Conservation (phyloP, 2,888 invertebrate species). For the Uloborus plumipes region DNA sequence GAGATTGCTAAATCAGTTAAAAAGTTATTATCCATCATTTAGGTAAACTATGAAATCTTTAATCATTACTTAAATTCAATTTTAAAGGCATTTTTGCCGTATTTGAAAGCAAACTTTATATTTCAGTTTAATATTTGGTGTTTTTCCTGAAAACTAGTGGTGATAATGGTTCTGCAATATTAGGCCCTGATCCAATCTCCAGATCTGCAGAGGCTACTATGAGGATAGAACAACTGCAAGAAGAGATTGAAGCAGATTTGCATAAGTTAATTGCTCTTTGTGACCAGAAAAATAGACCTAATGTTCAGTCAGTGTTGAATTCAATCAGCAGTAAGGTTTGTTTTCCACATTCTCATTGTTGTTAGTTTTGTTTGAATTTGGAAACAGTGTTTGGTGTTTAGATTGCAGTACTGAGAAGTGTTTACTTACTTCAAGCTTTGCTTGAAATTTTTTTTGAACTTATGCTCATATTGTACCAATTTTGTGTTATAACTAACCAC, state of each 20-base stretch:
- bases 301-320: slow-evolving; percentile 62
- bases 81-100: not conserved
- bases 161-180: slow-evolving; percentile 48
- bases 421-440: too few relatives aligned
- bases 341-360: not conserved
- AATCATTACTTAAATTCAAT: not conserved
- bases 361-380: not conserved
- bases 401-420: not conserved
- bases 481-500: too few relatives aligned
- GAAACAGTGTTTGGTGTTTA: not conserved
- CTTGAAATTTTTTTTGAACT: too few relatives aligned
- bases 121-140: not conserved
- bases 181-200: slow-evolving; percentile 64
- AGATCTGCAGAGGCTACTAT: slow-evolving; percentile 65
- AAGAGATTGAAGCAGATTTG: slow-evolving; percentile 62
- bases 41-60: slow-evolving; percentile 22
- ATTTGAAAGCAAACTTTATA: not conserved
- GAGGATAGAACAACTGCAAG: slow-evolving; percentile 63
- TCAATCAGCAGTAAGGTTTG: slow-evolving; percentile 61
- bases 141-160: slow-evolving; percentile 21
- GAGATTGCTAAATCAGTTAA: slow-evolving; percentile 59
- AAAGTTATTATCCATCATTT: slow-evolving; percentile 49
- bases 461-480: too few relatives aligned
- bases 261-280: slow-evolving; percentile 62
- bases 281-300: slow-evolving; percentile 42